Evolutionary conservation across 2,797 vertebrate species (phyloP), one percentile per base, ranked within the genome.

Genomic region (Enteromius thamalakanensis): DNA sequence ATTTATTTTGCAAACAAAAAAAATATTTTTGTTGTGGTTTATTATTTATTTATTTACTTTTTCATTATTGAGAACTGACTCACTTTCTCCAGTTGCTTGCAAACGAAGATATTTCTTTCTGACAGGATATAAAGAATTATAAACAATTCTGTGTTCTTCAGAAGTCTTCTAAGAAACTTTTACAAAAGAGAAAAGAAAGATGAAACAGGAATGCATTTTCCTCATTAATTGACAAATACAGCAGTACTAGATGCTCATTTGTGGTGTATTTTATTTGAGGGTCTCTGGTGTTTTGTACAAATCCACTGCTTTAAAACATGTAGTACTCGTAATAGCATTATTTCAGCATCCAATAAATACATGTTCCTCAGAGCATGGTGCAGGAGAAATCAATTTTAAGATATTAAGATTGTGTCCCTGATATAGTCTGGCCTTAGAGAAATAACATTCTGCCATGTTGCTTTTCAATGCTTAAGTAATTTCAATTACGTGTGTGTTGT

Each of bases 341-440:
- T 65, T 42, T 80, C 19, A 60, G n/a, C 47, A 82, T 58, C 40
- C 21, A 79, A 65, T 70, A 80, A 75, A 80, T 42, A 11, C 49
- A 70, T 65, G 47, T 80, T 58, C 34, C 69, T 76, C n/a, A 7
- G 37, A 55, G 64, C 64, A 70, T 58, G 40, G 23, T 75, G 71
- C 10, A 51, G 40, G 5, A 47, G 19, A 76, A 74, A 82, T 82
- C n/a, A 75, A 82, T 82, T 37, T 82, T 51, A 67, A 58, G 65
- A 83, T 77, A 78, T 62, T 70, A 70, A 60, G 23, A 62, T 49
- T 0, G 14, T 14, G 51, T 60, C 49, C 58, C 34, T 58, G 64
- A 83, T 34, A 58, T 42, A 81, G 64, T 64, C 19, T 71, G 53
- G 47, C 62, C 60, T 75, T 67, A 23, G 19, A 65, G 53, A 64